Percentiles rank a stretch among this genome's conserved stretches.
Conservation (phyloP, 2,113 vertebrate genomes). For the Seriola quinqueradiata region DNA sequence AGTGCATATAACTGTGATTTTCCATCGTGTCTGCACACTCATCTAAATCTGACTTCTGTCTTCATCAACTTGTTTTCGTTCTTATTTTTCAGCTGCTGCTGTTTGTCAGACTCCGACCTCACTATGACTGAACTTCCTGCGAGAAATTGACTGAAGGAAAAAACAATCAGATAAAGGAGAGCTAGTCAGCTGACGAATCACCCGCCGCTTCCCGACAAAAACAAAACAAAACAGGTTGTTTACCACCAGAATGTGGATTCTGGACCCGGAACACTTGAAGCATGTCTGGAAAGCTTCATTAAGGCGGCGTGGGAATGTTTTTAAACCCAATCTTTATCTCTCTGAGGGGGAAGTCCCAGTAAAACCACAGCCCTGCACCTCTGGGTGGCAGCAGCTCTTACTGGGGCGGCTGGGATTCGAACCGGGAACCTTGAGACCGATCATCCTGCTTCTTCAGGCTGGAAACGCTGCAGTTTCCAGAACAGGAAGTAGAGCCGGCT, state of each 20-base stretch:
- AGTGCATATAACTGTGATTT: too few relatives aligned
- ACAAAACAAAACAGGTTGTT: conserved; percentile 45
- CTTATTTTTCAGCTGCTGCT: not conserved
- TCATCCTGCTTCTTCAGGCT: not conserved
- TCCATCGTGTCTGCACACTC: too few relatives aligned
- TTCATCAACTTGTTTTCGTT: not conserved
- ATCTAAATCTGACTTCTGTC: too few relatives aligned
- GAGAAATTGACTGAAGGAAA: conserved; percentile 38
- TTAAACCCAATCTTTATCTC: not conserved
- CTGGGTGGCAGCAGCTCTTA: not conserved
- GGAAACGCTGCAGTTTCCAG: too few relatives aligned
- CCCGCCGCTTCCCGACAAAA: conserved; percentile 39
- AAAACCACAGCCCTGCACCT: conserved; percentile 13
- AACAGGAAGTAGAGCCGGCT: too few relatives aligned
- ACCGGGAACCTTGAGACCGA: not conserved
- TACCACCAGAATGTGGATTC: not conserved
- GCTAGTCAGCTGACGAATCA: conserved; percentile 33
- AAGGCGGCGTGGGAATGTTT: conserved; percentile 17
- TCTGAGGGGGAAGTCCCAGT: conserved; percentile 8
- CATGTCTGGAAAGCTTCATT: conserved; percentile 35
- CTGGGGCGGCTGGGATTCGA: not conserved
- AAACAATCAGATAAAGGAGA: conserved; percentile 38
- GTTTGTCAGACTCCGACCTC: not conserved
- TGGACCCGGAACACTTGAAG: conserved; percentile 8
- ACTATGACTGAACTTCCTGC: conserved; percentile 18